Evolutionary conservation across 30 jellyfish, hydroid and myxozoan genomes (phyloP).

Genomic region (Pelagia noctiluca): DNA sequence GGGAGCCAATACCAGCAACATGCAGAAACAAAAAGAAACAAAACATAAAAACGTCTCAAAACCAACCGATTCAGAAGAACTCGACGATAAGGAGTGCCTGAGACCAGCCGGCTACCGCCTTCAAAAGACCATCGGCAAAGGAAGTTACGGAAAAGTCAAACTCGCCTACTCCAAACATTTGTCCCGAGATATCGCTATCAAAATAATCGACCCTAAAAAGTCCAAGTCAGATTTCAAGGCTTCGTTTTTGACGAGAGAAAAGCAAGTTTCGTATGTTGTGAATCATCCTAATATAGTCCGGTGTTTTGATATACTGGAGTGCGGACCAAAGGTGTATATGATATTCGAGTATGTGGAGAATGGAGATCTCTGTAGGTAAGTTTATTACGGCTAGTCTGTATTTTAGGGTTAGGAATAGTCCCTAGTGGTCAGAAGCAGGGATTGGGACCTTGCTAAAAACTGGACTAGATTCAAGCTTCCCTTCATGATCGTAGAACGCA

Average conservation of each 20-base stretch:
- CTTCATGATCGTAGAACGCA: too few relatives aligned
- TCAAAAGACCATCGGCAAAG: conserved; percentile 60
- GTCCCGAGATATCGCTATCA: conserved; percentile 56
- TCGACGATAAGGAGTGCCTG: conserved; percentile 51
- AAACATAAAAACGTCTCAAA: background rate
- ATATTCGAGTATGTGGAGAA: conserved; percentile 55
- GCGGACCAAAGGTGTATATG: conserved; percentile 55
- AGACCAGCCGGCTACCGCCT: conserved; percentile 61
- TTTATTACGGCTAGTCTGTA: too few relatives aligned
- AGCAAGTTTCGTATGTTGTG: conserved; percentile 31
- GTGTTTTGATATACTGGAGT: conserved; percentile 65
- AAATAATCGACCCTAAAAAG: conserved; percentile 41
- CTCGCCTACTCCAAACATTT: conserved; percentile 58
- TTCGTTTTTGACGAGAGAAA: conserved; percentile 57
- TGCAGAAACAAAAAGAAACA: background rate
- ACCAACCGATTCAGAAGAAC: background rate
- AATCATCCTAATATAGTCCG: conserved; percentile 61
- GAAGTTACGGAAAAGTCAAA: conserved; percentile 81
- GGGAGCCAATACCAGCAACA: conserved; percentile 60
- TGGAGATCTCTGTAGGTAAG: conserved; percentile 71
- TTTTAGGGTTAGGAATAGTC: too few relatives aligned
- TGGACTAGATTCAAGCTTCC: too few relatives aligned
- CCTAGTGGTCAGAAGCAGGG: too few relatives aligned
- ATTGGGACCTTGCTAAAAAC: too few relatives aligned
- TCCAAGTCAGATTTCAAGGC: background rate